Percentiles rank a stretch among this genome's conserved stretches.
phyloP scores from a whole-genome alignment of 2,113 vertebrate species.

The Syngnathus scovelli region DNA sequence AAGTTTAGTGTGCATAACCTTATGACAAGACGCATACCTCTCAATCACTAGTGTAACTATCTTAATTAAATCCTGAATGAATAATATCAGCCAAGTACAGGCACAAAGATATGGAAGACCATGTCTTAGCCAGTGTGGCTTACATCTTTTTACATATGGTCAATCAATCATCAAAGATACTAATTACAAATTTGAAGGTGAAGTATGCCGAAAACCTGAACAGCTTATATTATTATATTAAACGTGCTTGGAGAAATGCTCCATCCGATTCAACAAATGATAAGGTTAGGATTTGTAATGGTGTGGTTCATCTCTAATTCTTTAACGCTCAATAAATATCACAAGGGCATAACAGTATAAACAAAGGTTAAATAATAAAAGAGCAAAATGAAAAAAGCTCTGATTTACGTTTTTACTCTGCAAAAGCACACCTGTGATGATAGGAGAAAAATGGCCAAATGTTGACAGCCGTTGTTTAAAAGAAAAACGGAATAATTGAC shows the following conservation, averaged over 20 bases:
- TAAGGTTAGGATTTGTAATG: slow-evolving; percentile 10
- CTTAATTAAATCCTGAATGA: slow-evolving; percentile 37
- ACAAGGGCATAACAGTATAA: slow-evolving; percentile 49
- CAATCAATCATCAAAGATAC: slow-evolving; percentile 28
- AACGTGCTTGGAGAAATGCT: slow-evolving; percentile 7
- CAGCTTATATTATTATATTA: not conserved
- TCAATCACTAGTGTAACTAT: slow-evolving; percentile 7
- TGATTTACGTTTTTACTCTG: slow-evolving; percentile 53
- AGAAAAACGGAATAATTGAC: slow-evolving; percentile 50
- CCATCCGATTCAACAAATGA: slow-evolving; percentile 10
- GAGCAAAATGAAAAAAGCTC: slow-evolving; percentile 59
- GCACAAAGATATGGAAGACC: slow-evolving; percentile 66
- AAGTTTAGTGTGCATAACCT: slow-evolving; percentile 18
- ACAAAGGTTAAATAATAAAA: slow-evolving; percentile 37
- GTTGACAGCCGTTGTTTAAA: slow-evolving; percentile 62
- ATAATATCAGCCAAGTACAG: slow-evolving; percentile 42
- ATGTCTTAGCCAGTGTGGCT: slow-evolving; percentile 24
- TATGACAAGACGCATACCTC: slow-evolving; percentile 16
- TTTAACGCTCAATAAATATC: slow-evolving; percentile 60
- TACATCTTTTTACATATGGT: slow-evolving; percentile 33
- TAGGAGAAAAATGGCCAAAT: slow-evolving; percentile 65
- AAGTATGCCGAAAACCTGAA: not conserved
- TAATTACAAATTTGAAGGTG: slow-evolving; percentile 2
- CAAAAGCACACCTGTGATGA: slow-evolving; percentile 48
- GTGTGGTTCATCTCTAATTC: slow-evolving; percentile 19